Evolutionary conservation across 1,140 invertebrate genomes (phyloP).

Genomic region (Zaprionus gabonicus): DNA sequence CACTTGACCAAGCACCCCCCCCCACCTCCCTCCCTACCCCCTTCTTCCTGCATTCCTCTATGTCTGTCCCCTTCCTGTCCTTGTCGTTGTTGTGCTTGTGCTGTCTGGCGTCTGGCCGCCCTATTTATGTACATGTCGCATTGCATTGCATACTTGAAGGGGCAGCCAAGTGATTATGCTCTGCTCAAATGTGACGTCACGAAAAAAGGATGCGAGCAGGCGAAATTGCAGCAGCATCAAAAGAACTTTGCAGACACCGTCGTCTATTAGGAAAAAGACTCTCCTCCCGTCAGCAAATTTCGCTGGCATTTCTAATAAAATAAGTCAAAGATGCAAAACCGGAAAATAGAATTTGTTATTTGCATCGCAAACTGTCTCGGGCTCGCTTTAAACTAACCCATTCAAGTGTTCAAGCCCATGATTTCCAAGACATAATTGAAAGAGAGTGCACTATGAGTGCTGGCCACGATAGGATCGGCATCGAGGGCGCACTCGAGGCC

Average conservation of each 20-base stretch:
- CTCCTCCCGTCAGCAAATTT: not conserved
- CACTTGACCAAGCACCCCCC: not conserved
- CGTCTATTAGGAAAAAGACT: not conserved
- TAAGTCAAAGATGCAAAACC: not conserved
- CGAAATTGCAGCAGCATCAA: constrained; percentile 26
- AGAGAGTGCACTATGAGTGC: too few species aligned
- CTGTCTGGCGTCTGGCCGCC: constrained; percentile 41
- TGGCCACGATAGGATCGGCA: not conserved
- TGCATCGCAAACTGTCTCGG: not conserved
- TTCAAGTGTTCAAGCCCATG: not conserved
- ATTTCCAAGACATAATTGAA: too few species aligned
- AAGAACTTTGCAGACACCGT: not conserved
- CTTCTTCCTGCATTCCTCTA: too few species aligned
- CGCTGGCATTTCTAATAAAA: not conserved
- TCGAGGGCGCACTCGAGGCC: too few species aligned
- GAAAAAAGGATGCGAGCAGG: constrained; percentile 15
- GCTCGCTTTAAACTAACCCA: not conserved
- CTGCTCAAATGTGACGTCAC: constrained; percentile 42
- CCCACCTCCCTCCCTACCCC: too few species aligned
- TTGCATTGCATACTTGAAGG: constrained; percentile 61
- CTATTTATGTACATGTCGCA: constrained; percentile 52
- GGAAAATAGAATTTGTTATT: constrained; percentile 1
- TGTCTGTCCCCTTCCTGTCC: not conserved
- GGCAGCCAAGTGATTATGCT: constrained; percentile 63
- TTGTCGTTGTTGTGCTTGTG: constrained; percentile 41